Percentiles rank a stretch among this genome's conserved stretches.
phyloP scores from a whole-genome alignment of 2,888 invertebrate genomes.

The Drosophila sordidula region DNA sequence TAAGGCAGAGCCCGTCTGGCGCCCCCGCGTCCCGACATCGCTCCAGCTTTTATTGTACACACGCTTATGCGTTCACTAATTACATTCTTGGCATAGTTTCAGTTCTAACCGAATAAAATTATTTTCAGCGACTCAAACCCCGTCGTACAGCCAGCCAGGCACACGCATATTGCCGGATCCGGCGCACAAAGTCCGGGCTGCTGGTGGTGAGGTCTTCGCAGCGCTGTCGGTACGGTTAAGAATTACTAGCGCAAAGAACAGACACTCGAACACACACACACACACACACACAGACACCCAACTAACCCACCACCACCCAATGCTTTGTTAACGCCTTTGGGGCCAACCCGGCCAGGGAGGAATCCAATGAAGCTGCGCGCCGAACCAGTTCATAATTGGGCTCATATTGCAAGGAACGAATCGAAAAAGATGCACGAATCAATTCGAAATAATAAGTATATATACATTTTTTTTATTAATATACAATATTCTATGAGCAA shows the following conservation, averaged over 20 bases:
- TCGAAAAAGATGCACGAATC: no score
- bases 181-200: constrained; percentile 20
- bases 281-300: constrained; percentile 14
- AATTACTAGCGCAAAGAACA: constrained; percentile 40
- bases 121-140: constrained; percentile 73
- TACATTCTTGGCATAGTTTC: constrained; percentile 99
- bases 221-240: constrained; percentile 30
- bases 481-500: no score
- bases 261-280: constrained; percentile 4
- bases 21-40: constrained; percentile 21
- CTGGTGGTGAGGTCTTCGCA: constrained; percentile 9
- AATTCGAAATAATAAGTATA: no score
- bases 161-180: constrained; percentile 53
- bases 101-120: constrained; percentile 86
- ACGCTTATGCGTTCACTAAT: constrained; percentile 89
- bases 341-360: constrained; percentile 18
- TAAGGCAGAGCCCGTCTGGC: constrained; percentile 11
- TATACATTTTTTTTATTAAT: no score
- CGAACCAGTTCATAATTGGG: constrained; percentile 2
- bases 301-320: constrained; percentile 25
- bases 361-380: constrained; percentile 24
- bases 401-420: no score
- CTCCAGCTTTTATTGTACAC: constrained; percentile 65
- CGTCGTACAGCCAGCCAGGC: constrained; percentile 12
- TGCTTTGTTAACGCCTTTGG: constrained; percentile 22